Evolutionary conservation across 2,888 invertebrate species (phyloP), one percentile per base, ranked within the genome.

Genomic region (Polylopha cassiicola): DNA sequence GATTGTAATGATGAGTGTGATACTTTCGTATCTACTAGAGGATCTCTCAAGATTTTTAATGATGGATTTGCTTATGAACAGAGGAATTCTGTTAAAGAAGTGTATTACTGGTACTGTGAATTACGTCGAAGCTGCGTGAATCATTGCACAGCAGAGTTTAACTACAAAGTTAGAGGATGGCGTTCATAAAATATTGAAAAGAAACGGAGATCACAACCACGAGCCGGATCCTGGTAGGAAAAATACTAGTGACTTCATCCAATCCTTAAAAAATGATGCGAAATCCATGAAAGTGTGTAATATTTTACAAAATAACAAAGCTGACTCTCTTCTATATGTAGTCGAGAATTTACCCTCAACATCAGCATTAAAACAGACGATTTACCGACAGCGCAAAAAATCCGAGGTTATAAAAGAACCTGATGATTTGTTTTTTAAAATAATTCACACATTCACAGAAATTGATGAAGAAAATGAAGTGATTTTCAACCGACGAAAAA

Each of bases 261-360:
- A 14, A 26, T n/a, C 6, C n/a, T 1, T 26, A 13, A 26, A 26
- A 26, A 26, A 13, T 26, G 13, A 13, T 13, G 13, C 26, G 2
- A 7, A 7, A 6, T 14, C 14, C 14, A 7, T 26, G 26, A 26
- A 26, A 13, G n/a, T 26, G 3, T 26, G 26, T 26, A 14, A 14
- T 26, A 14, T 26, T 7, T 6, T 26, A 26, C 26, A 29, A 41
- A 27, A 30, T 18, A 15, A 11, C 13, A 36, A 24, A 37, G 27
- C 27, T 4, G 28, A 31, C 17, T 13, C 15, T 9, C 20, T 37
- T 31, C 10, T 14, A 8, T 18, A 26, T 18, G 39, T 28, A n/a
- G 10, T 34, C 17, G 29, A 37, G 20, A 20, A 15, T 44, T 37
- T 41, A 23, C 42, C 45, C 6, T 39, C 41, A 6, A 42, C 32